phyloP scores from a whole-genome alignment of 2,888 invertebrate genomes.

The Zygogramma bicolorata region DNA sequence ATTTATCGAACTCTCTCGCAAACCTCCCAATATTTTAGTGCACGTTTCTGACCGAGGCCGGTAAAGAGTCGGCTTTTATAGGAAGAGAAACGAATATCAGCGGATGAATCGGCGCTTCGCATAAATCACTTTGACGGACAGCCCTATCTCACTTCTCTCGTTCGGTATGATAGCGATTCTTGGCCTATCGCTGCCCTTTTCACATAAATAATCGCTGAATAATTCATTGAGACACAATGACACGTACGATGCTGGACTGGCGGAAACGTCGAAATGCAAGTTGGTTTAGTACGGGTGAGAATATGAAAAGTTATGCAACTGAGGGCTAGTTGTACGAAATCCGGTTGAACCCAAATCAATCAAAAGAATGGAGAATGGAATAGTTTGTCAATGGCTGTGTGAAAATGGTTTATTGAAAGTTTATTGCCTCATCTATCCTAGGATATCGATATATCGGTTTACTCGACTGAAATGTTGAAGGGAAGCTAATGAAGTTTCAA shows the following conservation, averaged over 20 bases:
- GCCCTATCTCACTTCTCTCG: conserved; percentile 62
- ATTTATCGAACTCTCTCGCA: too few species aligned
- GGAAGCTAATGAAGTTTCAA: too few species aligned
- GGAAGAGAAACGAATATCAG: conserved; percentile 50
- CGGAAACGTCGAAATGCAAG: not conserved
- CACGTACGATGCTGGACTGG: conserved; percentile 31
- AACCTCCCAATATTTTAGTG: conserved; percentile 26
- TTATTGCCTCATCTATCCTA: too few species aligned
- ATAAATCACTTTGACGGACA: conserved; percentile 66
- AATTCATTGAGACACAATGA: conserved; percentile 58
- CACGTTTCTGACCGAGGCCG: not conserved
- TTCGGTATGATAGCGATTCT: conserved; percentile 53
- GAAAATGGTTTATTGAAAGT: too few species aligned
- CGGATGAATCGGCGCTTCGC: conserved; percentile 51
- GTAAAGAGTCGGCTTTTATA: conserved; percentile 29
- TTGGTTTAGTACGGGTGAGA: conserved; percentile 6
- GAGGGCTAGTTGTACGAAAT: not conserved
- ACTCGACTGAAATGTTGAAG: too few species aligned
- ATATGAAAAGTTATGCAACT: not conserved
- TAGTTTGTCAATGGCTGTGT: too few species aligned
- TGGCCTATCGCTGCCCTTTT: conserved; percentile 56
- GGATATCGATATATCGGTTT: too few species aligned
- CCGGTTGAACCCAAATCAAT: too few species aligned
- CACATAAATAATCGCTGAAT: conserved; percentile 61
- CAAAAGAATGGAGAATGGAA: too few species aligned